Percentiles rank a stretch among this genome's conserved stretches.
These are phyloP conservation scores for Halcyon malimbica DNA, from an alignment of 2,113 vertebrate species.

Conservation along the genomic window DNA sequence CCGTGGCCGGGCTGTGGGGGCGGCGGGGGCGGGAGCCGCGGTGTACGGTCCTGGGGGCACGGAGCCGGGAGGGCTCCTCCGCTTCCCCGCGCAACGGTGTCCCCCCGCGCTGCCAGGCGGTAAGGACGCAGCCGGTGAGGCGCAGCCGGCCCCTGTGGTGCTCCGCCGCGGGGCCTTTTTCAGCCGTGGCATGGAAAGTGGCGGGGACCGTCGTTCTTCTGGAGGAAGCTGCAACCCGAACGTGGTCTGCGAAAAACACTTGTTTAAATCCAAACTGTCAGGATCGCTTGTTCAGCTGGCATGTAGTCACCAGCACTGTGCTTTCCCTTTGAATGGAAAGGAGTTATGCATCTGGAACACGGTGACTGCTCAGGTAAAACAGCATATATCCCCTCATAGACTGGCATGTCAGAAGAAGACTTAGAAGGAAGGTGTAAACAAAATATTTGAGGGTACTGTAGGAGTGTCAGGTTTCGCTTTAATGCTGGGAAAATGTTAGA, in stretches of 20 bases:
- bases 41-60: no score
- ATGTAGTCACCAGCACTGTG: slow-evolving; percentile 71
- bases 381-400: neutral
- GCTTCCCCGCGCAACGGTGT: no score
- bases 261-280: slow-evolving; percentile 37
- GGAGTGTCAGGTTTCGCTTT: neutral
- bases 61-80: no score
- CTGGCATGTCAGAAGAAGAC: neutral
- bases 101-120: neutral
- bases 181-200: slow-evolving; percentile 4
- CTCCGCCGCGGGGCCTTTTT: neutral
- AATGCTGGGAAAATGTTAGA: neutral
- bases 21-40: neutral
- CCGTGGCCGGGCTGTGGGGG: neutral
- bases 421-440: neutral
- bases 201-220: neutral
- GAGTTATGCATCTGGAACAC: slow-evolving; percentile 76
- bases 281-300: slow-evolving; percentile 78
- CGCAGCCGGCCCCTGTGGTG: fast-evolving
- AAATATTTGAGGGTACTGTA: neutral
- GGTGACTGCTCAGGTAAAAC: slow-evolving; percentile 68
- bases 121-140: neutral
- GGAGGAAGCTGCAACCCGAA: neutral
- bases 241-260: slow-evolving; percentile 62
- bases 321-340: slow-evolving; percentile 72